Evolutionary conservation across 2,797 vertebrate species (phyloP).

Genomic region (Pteropus rufus): DNA sequence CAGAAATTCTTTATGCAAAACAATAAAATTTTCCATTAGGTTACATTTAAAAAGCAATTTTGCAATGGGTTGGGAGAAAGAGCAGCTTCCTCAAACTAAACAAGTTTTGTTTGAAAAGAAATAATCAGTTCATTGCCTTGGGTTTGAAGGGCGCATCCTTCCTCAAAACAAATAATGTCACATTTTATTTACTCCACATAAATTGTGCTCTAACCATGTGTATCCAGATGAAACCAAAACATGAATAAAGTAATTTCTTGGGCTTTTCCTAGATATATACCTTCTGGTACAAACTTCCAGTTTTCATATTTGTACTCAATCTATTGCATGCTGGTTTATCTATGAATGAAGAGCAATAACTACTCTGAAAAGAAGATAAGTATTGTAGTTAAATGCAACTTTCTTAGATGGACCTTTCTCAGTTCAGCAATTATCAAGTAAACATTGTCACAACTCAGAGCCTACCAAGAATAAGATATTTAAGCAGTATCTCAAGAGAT

Average conservation of each 20-base stretch:
- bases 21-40: constrained; percentile 57
- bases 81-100: constrained; percentile 61
- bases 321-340: constrained; percentile 14
- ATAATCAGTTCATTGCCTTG: constrained; percentile 52
- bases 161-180: constrained; percentile 56
- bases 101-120: constrained; percentile 57
- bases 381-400: background rate
- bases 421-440: background rate
- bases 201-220: constrained; percentile 55
- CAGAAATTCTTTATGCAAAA: constrained; percentile 58
- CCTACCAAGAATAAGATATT: background rate
- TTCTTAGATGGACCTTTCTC: background rate
- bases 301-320: constrained; percentile 38
- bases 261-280: constrained; percentile 49
- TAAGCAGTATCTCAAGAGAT: background rate
- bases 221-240: constrained; percentile 58
- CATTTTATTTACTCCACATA: constrained; percentile 68
- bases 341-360: constrained; percentile 17
- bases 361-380: constrained; percentile 25
- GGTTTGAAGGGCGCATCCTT: constrained; percentile 43
- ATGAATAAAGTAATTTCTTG: constrained; percentile 63
- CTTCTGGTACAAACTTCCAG: constrained; percentile 45
- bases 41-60: constrained; percentile 65
- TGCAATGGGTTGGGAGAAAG: constrained; percentile 52
- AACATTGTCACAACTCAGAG: background rate